Base-by-base conservation (phyloP, 2,888 invertebrate genomes). In the Phytoseiulus persimilis region DNA sequence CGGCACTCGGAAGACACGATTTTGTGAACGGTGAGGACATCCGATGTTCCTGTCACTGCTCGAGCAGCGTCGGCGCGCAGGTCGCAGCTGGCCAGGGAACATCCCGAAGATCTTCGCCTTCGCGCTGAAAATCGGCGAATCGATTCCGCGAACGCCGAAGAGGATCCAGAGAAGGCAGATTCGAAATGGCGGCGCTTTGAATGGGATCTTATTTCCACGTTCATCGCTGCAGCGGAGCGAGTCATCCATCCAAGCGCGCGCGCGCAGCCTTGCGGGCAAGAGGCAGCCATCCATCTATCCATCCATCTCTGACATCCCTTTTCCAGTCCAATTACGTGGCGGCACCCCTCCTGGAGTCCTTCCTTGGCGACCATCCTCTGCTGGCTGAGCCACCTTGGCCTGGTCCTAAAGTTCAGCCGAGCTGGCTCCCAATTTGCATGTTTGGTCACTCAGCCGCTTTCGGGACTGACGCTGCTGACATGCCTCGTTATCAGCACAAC, bases 201-300 rank as follows among this genome's bases (percentile, higher is more conserved):
- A 65, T 65, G 65, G 65, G 18, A 65, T 65, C 65, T 65, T 65
- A 65, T 65, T 65, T 65, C 65, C 65, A 65, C 65, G 11, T 65
- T 65, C 65, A 65, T 14, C 18, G 65, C 65, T 65, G 65, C 65
- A 65, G 65, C 2, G 65, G 11, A 65, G 65, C 65, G 65, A 65
- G 65, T 65, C 65, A 65, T 65, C 65, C 65, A 65, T 65, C 65
- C 65, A 65, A 65, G 65, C 65, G n/a, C n/a, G n/a, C n/a, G n/a
- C n/a, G n/a, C n/a, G n/a, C 23, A 65, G 65, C 65, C 14, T 14
- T 14, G 1, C 23, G 1, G 1, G 28, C 11, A 6, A 2, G 65
- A 2, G 18, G 65, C 14, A 65, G 65, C 65, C 14, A 65, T 65
- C 65, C 18, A 65, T 65, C 65, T 65, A 14, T 28, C 65, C 65